Conservation (phyloP, 2,113 vertebrate species). For the Percina caprodes region DNA sequence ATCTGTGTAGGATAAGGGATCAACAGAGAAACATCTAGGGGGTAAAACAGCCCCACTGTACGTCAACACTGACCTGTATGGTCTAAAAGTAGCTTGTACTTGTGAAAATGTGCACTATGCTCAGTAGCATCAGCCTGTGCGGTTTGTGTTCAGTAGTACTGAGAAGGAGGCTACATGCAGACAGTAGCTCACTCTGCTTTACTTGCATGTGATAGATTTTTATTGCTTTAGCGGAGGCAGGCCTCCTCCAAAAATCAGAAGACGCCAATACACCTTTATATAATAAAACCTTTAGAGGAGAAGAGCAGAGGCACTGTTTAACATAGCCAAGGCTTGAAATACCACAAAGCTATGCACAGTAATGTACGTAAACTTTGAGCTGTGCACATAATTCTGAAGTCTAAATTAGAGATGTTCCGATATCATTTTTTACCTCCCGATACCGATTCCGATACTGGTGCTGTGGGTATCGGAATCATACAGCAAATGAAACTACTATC, state of each 20-base stretch:
- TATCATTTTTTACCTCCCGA: no score
- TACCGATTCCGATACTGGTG: no score
- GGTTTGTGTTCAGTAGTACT: neutral
- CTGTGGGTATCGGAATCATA: no score
- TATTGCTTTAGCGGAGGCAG: neutral
- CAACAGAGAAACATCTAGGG: neutral
- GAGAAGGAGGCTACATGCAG: neutral
- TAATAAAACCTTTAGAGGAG: neutral
- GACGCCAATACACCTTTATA: conserved; percentile 14
- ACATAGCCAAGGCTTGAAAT: neutral
- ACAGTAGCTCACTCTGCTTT: neutral
- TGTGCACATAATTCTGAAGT: no score
- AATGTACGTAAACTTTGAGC: no score
- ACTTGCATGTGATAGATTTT: neutral
- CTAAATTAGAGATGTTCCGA: no score
- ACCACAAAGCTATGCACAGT: no score
- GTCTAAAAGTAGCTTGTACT: conserved; percentile 15
- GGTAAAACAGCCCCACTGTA: neutral
- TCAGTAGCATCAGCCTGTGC: neutral
- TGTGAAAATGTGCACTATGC: conserved; percentile 11
- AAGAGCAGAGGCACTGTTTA: conserved; percentile 10
- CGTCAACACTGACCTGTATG: neutral
- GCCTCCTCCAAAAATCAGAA: conserved; percentile 10
- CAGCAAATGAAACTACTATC: no score
- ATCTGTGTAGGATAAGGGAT: conserved; percentile 1